phyloP scores from a whole-genome alignment of 2,888 invertebrate species.

The Hylaea fasciaria region DNA sequence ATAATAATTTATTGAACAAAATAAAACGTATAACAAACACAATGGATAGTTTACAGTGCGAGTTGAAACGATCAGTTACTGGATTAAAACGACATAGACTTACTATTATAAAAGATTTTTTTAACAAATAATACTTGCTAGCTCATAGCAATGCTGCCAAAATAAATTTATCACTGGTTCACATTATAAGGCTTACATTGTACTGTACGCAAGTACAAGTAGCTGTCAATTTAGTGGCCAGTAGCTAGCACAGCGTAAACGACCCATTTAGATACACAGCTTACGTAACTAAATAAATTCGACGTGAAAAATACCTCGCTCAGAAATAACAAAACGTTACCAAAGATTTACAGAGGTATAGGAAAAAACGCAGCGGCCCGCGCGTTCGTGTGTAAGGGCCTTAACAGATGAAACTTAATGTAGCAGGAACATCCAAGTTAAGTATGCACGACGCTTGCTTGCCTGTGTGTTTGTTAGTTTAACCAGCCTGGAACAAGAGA shows the following conservation, averaged over 20 bases:
- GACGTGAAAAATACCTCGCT: slow-evolving; percentile 19
- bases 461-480: slow-evolving; percentile 40
- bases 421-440: slow-evolving; percentile 75
- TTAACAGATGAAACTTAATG: slow-evolving; percentile 54
- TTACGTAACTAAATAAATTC: slow-evolving; percentile 30
- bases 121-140: too few species aligned
- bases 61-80: too few species aligned
- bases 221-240: too few species aligned
- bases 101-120: too few species aligned
- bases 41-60: neutral
- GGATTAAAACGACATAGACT: too few species aligned
- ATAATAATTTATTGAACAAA: neutral
- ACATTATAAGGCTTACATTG: too few species aligned
- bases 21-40: slow-evolving; percentile 20
- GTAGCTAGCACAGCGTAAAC: too few species aligned
- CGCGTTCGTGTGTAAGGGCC: slow-evolving; percentile 51
- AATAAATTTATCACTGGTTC: too few species aligned
- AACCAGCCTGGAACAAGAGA: slow-evolving; percentile 67
- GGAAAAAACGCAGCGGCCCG: slow-evolving; percentile 52
- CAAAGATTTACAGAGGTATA: slow-evolving; percentile 32
- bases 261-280: neutral
- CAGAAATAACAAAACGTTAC: slow-evolving; percentile 28
- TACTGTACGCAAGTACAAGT: too few species aligned
- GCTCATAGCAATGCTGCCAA: too few species aligned
- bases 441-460: slow-evolving; percentile 59